Percentiles rank a stretch among this genome's conserved stretches.
Evolutionary conservation across 2,888 invertebrate species (phyloP).

Genomic region (Sinotaia quadrata): DNA sequence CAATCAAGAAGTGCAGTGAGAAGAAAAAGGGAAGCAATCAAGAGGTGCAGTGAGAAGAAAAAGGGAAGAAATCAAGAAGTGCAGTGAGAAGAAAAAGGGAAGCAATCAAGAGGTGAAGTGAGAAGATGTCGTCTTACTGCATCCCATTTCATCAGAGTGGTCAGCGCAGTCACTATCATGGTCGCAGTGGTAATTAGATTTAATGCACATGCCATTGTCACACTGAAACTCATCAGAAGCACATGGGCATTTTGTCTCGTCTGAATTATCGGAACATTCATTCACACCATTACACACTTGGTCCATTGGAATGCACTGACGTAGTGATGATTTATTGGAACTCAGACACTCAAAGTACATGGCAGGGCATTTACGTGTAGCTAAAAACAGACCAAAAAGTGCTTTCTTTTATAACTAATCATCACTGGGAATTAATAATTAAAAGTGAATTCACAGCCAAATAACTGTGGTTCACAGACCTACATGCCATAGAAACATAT

Average conservation of each 20-base stretch:
- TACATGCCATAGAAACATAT: too few relatives aligned
- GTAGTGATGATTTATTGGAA: slow-evolving; percentile 73
- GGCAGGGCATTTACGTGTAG: slow-evolving; percentile 55
- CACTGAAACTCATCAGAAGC: slow-evolving; percentile 67
- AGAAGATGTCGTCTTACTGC: slow-evolving; percentile 50
- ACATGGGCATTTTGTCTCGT: slow-evolving; percentile 53
- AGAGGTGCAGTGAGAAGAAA: too few relatives aligned
- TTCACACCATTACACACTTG: slow-evolving; percentile 81
- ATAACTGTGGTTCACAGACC: too few relatives aligned
- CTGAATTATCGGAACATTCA: slow-evolving; percentile 58
- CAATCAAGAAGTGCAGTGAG: too few relatives aligned
- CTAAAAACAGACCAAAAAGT: slow-evolving; percentile 45
- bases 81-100: too few relatives aligned
- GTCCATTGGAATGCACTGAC: slow-evolving; percentile 77
- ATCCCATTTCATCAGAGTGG: slow-evolving; percentile 78
- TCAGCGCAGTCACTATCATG: slow-evolving; percentile 76
- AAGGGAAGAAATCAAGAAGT: too few relatives aligned
- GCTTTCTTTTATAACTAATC: too few relatives aligned
- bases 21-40: too few relatives aligned
- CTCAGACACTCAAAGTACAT: slow-evolving; percentile 80
- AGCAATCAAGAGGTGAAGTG: too few relatives aligned
- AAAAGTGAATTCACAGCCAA: too few relatives aligned
- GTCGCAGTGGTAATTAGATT: slow-evolving; percentile 75
- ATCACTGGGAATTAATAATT: too few relatives aligned
- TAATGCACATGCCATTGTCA: slow-evolving; percentile 70